Evolutionary conservation across 35 echinoderm and acorn worm genomes (phyloP).

Genomic region (Eucidaris tribuloides): DNA sequence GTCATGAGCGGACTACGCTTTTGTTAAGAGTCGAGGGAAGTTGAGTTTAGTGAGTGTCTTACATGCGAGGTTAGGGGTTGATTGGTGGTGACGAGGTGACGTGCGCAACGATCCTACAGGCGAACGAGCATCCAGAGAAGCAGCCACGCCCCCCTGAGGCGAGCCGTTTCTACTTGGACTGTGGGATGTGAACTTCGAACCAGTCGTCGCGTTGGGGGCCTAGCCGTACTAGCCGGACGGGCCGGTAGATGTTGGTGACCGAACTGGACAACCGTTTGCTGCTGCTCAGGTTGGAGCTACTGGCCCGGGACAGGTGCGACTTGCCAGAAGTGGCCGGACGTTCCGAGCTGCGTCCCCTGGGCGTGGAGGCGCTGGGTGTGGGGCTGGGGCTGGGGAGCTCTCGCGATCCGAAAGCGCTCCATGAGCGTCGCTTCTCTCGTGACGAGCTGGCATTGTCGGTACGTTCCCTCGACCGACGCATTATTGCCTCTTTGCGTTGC

Average conservation of each 20-base stretch:
- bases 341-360: constrained; percentile 63
- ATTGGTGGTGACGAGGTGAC: constrained; percentile 56
- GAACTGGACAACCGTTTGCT: constrained; percentile 59
- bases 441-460: neutral
- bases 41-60: constrained; percentile 35
- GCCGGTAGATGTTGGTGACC: constrained; percentile 46
- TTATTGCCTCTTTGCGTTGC: constrained; percentile 51
- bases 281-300: constrained; percentile 9
- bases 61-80: constrained; percentile 88
- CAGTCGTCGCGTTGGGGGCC: constrained; percentile 74
- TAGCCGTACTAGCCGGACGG: constrained; percentile 60
- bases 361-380: constrained; percentile 5
- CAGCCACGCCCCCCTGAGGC: neutral
- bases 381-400: constrained; percentile 30
- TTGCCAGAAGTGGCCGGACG: no score
- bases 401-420: constrained; percentile 63
- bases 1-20: no score
- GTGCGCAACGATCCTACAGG: constrained; percentile 24
- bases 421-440: constrained; percentile 55
- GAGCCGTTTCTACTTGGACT: constrained; percentile 20
- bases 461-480: constrained; percentile 47
- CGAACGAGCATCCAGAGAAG: constrained; percentile 17
- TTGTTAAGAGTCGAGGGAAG: neutral
- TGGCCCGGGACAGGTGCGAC: neutral
- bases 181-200: constrained; percentile 70